Conservation (phyloP, 2,888 invertebrate species). For the Tenthredo notha region DNA sequence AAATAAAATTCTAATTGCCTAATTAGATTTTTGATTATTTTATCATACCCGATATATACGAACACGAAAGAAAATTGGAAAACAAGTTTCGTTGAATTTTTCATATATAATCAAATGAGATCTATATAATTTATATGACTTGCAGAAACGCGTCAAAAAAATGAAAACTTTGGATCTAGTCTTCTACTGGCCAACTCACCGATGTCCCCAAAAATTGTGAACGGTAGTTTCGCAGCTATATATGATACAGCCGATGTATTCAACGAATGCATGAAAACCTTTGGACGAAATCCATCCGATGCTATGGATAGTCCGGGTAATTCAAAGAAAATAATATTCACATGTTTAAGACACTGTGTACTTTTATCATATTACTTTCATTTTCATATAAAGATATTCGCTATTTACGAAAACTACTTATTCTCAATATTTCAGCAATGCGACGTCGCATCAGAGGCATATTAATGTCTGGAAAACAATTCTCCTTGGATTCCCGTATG, state of each 20-base stretch:
- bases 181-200: conserved; percentile 96
- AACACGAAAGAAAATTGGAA: neutral
- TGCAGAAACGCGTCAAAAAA: conserved; percentile 89
- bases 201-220: conserved; percentile 97
- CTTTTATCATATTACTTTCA: no score
- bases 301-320: conserved; percentile 89
- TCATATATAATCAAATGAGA: neutral
- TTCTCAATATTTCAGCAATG: conserved; percentile 83
- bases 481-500: conserved; percentile 94
- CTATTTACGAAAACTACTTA: conserved; percentile 10
- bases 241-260: conserved; percentile 90
- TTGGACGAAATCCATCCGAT: conserved; percentile 85
- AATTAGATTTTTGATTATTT: neutral
- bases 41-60: neutral
- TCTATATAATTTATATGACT: conserved; percentile 22
- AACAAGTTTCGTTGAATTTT: neutral
- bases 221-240: conserved; percentile 95
- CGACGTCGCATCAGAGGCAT: conserved; percentile 92
- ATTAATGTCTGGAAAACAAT: conserved; percentile 94
- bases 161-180: conserved; percentile 95
- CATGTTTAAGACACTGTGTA: neutral
- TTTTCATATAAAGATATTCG: no score
- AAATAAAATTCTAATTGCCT: neutral
- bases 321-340: conserved; percentile 22
- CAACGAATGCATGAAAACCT: conserved; percentile 86